These are phyloP conservation scores for Diaperis boleti DNA, from an alignment of 2,888 invertebrate species.

Conservation along the genomic window DNA sequence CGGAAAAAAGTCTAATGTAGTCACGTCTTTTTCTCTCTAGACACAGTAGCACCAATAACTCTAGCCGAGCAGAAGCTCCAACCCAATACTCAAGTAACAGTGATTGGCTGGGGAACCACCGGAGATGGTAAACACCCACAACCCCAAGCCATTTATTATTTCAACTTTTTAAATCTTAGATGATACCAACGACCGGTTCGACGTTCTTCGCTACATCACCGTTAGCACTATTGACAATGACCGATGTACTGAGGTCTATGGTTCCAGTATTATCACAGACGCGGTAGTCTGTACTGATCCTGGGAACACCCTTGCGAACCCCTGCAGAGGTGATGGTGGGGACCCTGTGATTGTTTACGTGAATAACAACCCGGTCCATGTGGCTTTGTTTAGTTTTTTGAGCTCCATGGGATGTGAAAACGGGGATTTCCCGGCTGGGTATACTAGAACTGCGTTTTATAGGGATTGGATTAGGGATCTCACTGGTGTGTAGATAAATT, in stretches of 20 bases:
- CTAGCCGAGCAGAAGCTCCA: too few relatives aligned
- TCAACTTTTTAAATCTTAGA: too few relatives aligned
- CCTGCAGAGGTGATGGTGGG: constrained; percentile 1
- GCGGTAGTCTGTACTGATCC: not conserved
- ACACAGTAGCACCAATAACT: too few relatives aligned
- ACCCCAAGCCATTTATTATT: too few relatives aligned
- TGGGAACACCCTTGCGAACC: not conserved
- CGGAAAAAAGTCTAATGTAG: too few relatives aligned
- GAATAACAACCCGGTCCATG: not conserved
- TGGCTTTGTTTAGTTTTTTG: not conserved
- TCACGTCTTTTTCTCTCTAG: too few relatives aligned
- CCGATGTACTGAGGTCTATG: not conserved
- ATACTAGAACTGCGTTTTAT: constrained; percentile 2
- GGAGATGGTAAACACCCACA: not conserved
- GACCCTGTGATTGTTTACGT: constrained; percentile 1
- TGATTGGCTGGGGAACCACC: not conserved
- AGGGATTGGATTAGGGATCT: constrained; percentile 24
- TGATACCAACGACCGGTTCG: too few relatives aligned
- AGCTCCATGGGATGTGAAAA: not conserved
- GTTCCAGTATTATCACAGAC: not conserved
- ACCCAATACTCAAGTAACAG: not conserved
- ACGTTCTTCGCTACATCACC: too few relatives aligned
- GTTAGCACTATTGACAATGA: not conserved
- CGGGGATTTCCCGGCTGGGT: constrained; percentile 13
- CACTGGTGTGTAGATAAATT: too few relatives aligned